Evolutionary conservation across 2,113 vertebrate species (phyloP), one percentile per base, ranked within the genome.

Genomic region (Ia io): DNA sequence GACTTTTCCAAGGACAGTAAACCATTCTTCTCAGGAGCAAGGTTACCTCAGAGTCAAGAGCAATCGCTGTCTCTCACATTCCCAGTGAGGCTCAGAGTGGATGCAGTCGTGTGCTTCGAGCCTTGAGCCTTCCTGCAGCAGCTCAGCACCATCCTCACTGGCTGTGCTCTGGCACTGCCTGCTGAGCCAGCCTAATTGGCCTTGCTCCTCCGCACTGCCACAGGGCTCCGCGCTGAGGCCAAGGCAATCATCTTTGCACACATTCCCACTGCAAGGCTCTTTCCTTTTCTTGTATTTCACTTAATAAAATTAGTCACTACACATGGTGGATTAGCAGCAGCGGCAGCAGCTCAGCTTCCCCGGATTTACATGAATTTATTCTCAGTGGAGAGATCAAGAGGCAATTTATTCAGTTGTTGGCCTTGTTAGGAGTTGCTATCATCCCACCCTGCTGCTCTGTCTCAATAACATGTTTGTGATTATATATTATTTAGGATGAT

Each of bases 301-400:
- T 95, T 93, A 89, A 79, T 83, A 80, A 96, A 97, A 95, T 97
- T 96, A 97, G 90, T 97, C 93, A 94, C 88, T 1, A 2, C 79
- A 73, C 65, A 77, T 0, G 37, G 93, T 82, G 82, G 90, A 97
- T 97, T 97, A 98, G 93, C 70, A 83, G 67, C 83, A 96, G 90
- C 61, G 73, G 73, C 84, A 93, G 93, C 74, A 92, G 93, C 94
- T 96, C 91, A 69, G 84, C 83, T 93, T 92, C 85, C 94, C 90
- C 44, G 77, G 95, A 94, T 71, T 87, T 78, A 10, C 84, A 93
- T 37, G 3, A 88, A 88, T 96, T 96, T 97, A 85, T 93, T 95
- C 93, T 95, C 91, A 17, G 94, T 35, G 9, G 80, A 93, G 79
- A 63, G 84, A 97, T 97, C 95, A 96, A 98, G 91, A 96, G 59